Percentiles rank a stretch among this genome's conserved stretches.
phyloP scores from a whole-genome alignment of 2,797 vertebrate species.

The Heterohyrax brucei region DNA sequence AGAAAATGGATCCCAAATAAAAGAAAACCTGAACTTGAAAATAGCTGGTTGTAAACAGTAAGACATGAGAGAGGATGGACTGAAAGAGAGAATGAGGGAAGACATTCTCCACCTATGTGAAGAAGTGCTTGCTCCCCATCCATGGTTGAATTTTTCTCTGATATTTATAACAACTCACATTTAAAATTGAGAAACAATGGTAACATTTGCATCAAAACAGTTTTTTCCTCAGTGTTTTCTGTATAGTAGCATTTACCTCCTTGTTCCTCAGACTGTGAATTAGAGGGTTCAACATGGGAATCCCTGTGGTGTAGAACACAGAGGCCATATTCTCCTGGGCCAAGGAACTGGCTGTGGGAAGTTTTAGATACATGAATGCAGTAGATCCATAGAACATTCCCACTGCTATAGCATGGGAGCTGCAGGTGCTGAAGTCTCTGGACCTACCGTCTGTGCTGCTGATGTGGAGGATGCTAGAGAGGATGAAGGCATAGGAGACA shows the following conservation, averaged over 20 bases:
- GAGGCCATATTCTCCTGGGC: conserved; percentile 75
- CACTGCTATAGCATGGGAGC: conserved; percentile 77
- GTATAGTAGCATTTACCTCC: conserved; percentile 17
- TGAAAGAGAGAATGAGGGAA: neutral
- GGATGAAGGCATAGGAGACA: conserved; percentile 76
- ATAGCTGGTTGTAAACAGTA: neutral
- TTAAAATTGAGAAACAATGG: too few species aligned
- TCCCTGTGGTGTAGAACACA: conserved; percentile 69
- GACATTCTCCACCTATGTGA: neutral
- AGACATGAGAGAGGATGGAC: neutral
- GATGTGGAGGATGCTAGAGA: conserved; percentile 73
- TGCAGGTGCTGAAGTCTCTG: conserved; percentile 83
- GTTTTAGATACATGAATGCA: conserved; percentile 83
- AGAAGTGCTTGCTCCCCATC: neutral
- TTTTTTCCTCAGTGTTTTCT: too few species aligned
- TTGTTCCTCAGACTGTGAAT: conserved; percentile 45
- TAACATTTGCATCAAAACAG: too few species aligned
- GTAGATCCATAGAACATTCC: conserved; percentile 77
- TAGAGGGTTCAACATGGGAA: conserved; percentile 75
- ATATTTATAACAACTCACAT: too few species aligned
- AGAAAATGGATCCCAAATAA: neutral
- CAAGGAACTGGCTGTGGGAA: conserved; percentile 65
- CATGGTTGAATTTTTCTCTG: neutral
- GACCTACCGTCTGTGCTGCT: conserved; percentile 55
- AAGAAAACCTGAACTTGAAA: conserved; percentile 9